A percentile compares a stretch with the other conserved stretches of the same genome.
Evolutionary conservation across 2,888 invertebrate genomes (phyloP).

Genomic region (Drosophila parthenogenetica): DNA sequence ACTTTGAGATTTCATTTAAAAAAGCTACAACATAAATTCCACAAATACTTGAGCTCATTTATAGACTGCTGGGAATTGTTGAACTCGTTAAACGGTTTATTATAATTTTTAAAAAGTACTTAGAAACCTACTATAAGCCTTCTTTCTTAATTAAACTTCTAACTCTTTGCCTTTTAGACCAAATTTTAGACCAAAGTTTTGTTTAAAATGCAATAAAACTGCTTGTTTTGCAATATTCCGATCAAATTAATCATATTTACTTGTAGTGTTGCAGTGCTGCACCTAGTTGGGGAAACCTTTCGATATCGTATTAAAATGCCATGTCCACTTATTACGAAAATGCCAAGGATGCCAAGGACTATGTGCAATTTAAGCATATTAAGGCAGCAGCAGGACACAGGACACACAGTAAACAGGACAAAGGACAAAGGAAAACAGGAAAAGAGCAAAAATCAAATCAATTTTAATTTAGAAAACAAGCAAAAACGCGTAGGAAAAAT

Average conservation of each 20-base stretch:
- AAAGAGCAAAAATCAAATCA: slow-evolving; percentile 79
- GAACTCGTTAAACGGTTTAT: neutral
- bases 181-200: too few species aligned
- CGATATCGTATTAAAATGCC: slow-evolving; percentile 59
- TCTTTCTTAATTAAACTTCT: neutral
- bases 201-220: neutral
- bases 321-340: slow-evolving; percentile 63
- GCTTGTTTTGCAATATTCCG: neutral
- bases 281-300: slow-evolving; percentile 30
- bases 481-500: slow-evolving; percentile 63
- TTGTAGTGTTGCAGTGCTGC: neutral
- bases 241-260: slow-evolving; percentile 4
- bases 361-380: slow-evolving; percentile 67
- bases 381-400: slow-evolving; percentile 37
- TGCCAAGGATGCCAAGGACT: slow-evolving; percentile 56
- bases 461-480: slow-evolving; percentile 80
- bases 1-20: slow-evolving; percentile 4
- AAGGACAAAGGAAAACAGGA: slow-evolving; percentile 31
- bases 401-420: slow-evolving; percentile 28
- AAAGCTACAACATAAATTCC: slow-evolving; percentile 14
- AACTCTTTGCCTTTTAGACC: too few species aligned
- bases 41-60: slow-evolving; percentile 6
- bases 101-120: neutral
- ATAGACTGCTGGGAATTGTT: neutral
- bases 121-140: too few species aligned